Percentiles rank a stretch among this genome's conserved stretches.
Evolutionary conservation across 92 coral and sea anemone species (phyloP).

Genomic region (Porites divaricata): DNA sequence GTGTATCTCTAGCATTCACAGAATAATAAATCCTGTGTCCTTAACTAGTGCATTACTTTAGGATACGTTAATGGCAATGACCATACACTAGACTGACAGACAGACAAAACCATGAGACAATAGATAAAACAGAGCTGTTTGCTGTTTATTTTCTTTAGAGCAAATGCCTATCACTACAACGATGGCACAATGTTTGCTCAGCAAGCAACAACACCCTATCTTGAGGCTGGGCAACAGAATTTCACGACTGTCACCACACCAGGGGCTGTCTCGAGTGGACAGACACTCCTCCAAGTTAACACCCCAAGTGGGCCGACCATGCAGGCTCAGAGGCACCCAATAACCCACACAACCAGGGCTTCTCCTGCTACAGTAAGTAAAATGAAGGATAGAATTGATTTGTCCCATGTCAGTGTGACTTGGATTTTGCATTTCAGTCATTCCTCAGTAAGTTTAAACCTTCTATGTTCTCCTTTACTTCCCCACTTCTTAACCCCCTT

Average conservation of each 20-base stretch:
- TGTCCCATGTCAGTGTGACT: too few species aligned
- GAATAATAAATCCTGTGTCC: too few species aligned
- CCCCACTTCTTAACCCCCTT: too few species aligned
- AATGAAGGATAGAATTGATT: too few species aligned
- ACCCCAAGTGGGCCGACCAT: slow-evolving; percentile 76
- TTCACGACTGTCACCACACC: slow-evolving; percentile 79
- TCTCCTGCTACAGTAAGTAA: slow-evolving; percentile 96
- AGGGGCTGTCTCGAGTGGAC: slow-evolving; percentile 78
- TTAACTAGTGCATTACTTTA: too few species aligned
- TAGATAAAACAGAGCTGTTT: not conserved
- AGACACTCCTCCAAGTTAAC: slow-evolving; percentile 45
- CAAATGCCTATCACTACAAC: slow-evolving; percentile 86
- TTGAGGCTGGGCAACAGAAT: slow-evolving; percentile 87
- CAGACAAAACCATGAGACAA: too few species aligned
- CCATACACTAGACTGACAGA: too few species aligned
- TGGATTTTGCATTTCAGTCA: too few species aligned
- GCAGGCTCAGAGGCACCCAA: slow-evolving; percentile 90
- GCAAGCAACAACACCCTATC: slow-evolving; percentile 84
- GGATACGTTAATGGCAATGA: too few species aligned
- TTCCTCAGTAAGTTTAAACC: too few species aligned
- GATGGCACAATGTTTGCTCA: slow-evolving; percentile 92
- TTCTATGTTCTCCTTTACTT: too few species aligned
- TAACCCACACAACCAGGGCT: slow-evolving; percentile 99
- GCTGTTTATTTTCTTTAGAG: slow-evolving; percentile 39
- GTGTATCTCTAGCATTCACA: too few species aligned